Evolutionary conservation across 1,140 invertebrate species (phyloP), one percentile per base, ranked within the genome.

Genomic region (Melitaea cinxia): DNA sequence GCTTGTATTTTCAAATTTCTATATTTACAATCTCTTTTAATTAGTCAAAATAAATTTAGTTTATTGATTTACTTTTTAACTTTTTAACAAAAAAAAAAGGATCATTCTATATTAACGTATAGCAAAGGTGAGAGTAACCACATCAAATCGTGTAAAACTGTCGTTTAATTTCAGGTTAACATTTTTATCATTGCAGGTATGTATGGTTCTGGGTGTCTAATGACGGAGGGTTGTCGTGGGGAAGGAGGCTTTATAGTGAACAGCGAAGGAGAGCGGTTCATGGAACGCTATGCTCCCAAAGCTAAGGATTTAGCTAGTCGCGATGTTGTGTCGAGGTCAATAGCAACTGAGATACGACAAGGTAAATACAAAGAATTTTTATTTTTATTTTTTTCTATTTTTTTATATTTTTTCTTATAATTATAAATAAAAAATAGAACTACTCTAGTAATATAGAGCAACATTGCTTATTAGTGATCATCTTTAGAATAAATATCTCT

Each of bases 301-400:
- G 98, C 98, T 4, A 99, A 99, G 89, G 99, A 99, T 93, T 92
- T 99, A 28, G 99, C 99, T 3, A 99, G 98, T n/a, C 93, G 98
- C 73, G 99, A 99, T 87, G 98, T 99, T 10, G 99, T 99, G 0
- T 99, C 98, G 2, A 93, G 99, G 50, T 95, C 98, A 0, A 99
- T 99, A 94, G 99, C 98, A 0, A 95, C 99, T 55, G 99, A 99
- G 92, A 99, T 99, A 71, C 93, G 97, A 80, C 97, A 99, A 92
- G 99, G 98, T 87, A 93, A 93, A 91, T 89, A n/a, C n/a, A n/a
- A n/a, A n/a, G n/a, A n/a, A n/a, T n/a, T n/a, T n/a, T n/a, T n/a
- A n/a, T n/a, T n/a, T n/a, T 12, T 10, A 35, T 10, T 10, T 35
- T 28, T 4, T 28, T 28, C 7, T 1, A 33, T 33, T 4, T 33